Evolutionary conservation across 2,113 vertebrate genomes (phyloP).

Genomic region (Illadopsis cleaveri): DNA sequence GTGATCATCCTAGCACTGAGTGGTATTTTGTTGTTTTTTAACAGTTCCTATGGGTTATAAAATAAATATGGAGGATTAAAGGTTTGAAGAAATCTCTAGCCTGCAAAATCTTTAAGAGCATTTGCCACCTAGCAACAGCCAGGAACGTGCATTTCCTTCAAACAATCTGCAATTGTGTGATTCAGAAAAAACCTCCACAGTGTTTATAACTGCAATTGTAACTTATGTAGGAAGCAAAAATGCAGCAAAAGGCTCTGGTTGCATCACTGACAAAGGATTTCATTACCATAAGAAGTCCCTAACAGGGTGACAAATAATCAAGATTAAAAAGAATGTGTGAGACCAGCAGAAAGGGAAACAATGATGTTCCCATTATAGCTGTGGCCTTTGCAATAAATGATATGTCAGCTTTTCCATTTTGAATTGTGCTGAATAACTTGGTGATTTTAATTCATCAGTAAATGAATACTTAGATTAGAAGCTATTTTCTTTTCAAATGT

Average conservation of each 20-base stretch:
- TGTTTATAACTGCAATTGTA: slow-evolving; percentile 41
- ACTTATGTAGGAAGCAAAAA: slow-evolving; percentile 59
- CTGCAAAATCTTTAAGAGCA: slow-evolving; percentile 63
- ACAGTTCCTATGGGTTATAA: neutral
- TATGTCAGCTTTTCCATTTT: slow-evolving; percentile 65
- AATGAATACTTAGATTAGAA: slow-evolving; percentile 63
- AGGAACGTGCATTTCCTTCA: slow-evolving; percentile 19
- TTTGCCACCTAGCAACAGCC: slow-evolving; percentile 68
- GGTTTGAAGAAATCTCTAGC: slow-evolving; percentile 31
- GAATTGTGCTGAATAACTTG: slow-evolving; percentile 63
- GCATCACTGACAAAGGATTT: slow-evolving; percentile 52
- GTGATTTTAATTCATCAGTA: slow-evolving; percentile 62
- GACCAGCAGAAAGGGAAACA: slow-evolving; percentile 68
- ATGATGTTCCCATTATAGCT: slow-evolving; percentile 52
- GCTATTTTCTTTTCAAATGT: slow-evolving; percentile 48
- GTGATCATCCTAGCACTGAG: neutral
- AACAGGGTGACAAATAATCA: slow-evolving; percentile 57
- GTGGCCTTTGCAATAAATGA: slow-evolving; percentile 59
- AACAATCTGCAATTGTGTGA: slow-evolving; percentile 66
- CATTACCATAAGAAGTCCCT: slow-evolving; percentile 63
- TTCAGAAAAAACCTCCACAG: slow-evolving; percentile 50
- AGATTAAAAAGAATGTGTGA: slow-evolving; percentile 68
- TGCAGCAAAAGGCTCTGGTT: slow-evolving; percentile 23
- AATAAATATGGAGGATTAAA: slow-evolving; percentile 37
- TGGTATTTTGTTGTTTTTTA: neutral